Conservation (phyloP, 2,888 invertebrate genomes). For the Rhagonycha fulva region DNA sequence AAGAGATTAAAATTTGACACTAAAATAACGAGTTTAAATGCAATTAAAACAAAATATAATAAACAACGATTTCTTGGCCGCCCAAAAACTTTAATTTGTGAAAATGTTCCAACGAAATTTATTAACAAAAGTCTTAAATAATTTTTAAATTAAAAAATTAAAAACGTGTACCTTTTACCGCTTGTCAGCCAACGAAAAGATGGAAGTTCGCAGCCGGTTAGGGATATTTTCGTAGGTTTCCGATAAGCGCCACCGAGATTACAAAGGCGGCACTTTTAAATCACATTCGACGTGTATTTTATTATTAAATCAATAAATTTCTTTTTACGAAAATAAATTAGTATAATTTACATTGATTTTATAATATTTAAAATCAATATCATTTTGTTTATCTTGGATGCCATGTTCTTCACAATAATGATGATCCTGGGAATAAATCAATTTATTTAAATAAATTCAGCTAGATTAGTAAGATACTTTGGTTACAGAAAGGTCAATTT, state of each 20-base stretch:
- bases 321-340: neutral
- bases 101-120: neutral
- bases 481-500: neutral
- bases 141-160: conserved; percentile 5
- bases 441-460: neutral
- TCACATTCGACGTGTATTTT: neutral
- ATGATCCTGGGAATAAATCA: neutral
- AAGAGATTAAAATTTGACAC: conserved; percentile 32
- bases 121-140: neutral
- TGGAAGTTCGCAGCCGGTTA: conserved; percentile 26
- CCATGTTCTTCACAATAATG: neutral
- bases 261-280: neutral
- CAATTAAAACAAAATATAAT: conserved; percentile 27
- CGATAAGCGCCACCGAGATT: neutral
- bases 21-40: conserved; percentile 27
- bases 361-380: neutral
- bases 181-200: conserved; percentile 39
- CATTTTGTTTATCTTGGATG: neutral
- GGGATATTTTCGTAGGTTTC: neutral
- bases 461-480: too few relatives aligned
- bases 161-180: conserved; percentile 40
- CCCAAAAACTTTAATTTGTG: neutral
- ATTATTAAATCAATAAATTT: neutral
- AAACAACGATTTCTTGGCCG: conserved; percentile 28
- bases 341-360: neutral